Base-by-base conservation (phyloP, 2,888 invertebrate species). In the Isotomurus palustris region DNA sequence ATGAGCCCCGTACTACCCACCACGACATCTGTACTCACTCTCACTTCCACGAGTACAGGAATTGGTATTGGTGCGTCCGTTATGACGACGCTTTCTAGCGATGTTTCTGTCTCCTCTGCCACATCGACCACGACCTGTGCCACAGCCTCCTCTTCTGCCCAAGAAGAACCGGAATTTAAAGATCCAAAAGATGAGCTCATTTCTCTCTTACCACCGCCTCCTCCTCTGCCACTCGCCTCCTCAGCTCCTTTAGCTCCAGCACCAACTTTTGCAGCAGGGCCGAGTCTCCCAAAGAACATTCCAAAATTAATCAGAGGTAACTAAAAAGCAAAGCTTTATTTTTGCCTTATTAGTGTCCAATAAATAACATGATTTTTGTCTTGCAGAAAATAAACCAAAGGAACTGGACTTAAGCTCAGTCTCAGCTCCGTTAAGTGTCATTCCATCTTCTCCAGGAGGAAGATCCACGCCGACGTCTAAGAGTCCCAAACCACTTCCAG, bases 301-400 rank as follows among this genome's bases (percentile, higher is more conserved):
- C 58, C 62, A 62, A 58, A 58, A 43, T 56, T 53, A 49, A 53
- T 49, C 24, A 51, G 55, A 58, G 62, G 62, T 62, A 40, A 43
- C 12, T n/a, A 3, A 47, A 47, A 28, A 10, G 5, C 14, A 47
- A 24, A 25, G 25, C 2, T 4, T 17, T 14, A 12, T 19, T 41
- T 12, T 25, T 35, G 49, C 32, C 32, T 32, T 32, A 14, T 44
- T 44, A 44, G 8, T 22, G 6, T 21, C 10, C 6, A 44, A 8
- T 24, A 22, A 47, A 22, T 35, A 19, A 10, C n/a, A 36, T 55
- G 47, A 41, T n/a, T 41, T 50, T 41, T 29, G 44, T 38, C 4
- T 19, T 40, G 2, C 22, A 54, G 55, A 29, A 53, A 56, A 56
- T 52, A 43, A 50, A 36, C 53, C 52, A 48, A 43, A 47, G 52